Evolutionary conservation across 2,888 invertebrate genomes (phyloP), one percentile per base, ranked within the genome.

Genomic region (Eupithecia abbreviata): DNA sequence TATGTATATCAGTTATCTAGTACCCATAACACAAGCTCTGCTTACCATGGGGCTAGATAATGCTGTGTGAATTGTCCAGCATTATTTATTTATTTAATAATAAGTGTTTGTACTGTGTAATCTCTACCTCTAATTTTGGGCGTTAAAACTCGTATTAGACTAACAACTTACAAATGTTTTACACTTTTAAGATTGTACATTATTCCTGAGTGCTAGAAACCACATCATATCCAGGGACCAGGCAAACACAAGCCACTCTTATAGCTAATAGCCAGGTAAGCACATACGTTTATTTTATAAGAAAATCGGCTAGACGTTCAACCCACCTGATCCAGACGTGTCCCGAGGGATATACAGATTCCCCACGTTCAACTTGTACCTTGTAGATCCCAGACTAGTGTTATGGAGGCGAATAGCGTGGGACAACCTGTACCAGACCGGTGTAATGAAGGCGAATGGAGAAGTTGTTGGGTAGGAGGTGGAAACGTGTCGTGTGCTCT

Each of bases 251-350:
- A 62, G 12, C 30, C 2, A 10, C 4, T 62, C 7, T 49, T 49
- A 49, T 3, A n/a, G 62, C 12, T 62, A 12, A 62, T 62, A 10
- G 62, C 62, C 30, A 62, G 2, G n/a, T 58, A 58, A 18, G 18
- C 18, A 30, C 30, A 30, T 62, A 62, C 62, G 62, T 18, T 55
- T 55, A 12, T 49, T 51, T n/a, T n/a, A 51, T 6, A 30, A 30
- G 18, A 12, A 18, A 10, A 18, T 30, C 67, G 67, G 67, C 45
- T 68, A 68, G 67, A 68, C 43, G 67, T 42, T 43, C 9, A 13
- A 9, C n/a, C 2, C 67, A 68, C 67, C 67, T 43, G 45, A 68
- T 43, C 67, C n/a, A 15, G 43, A 68, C 45, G 18, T 68, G 67
- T 43, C 67, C 62, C 18, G 58, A 62, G 62, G 30, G 10, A 18